These are phyloP conservation scores for Natator depressus DNA, from an alignment of 2,113 vertebrate species.

Conservation along the genomic window DNA sequence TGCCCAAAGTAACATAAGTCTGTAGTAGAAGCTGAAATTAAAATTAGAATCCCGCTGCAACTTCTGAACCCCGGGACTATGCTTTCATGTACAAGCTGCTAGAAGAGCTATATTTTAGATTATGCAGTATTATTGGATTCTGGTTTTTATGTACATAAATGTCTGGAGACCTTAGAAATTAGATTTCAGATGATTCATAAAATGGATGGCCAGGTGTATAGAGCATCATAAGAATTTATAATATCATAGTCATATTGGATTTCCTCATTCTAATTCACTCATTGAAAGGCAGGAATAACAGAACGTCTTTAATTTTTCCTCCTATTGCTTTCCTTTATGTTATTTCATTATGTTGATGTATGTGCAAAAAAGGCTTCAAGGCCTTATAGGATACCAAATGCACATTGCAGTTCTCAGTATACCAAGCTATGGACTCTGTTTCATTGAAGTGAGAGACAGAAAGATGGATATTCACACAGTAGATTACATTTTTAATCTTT, in stretches of 20 bases:
- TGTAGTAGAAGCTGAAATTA: background rate
- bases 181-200: background rate
- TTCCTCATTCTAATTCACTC: background rate
- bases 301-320: conserved; percentile 2
- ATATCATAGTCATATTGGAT: background rate
- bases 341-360: conserved; percentile 22
- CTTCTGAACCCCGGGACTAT: background rate
- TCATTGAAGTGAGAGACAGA: conserved; percentile 17
- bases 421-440: background rate
- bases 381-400: conserved; percentile 25
- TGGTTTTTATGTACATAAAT: conserved; percentile 26
- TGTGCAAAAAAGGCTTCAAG: background rate
- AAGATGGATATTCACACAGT: conserved; percentile 9
- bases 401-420: conserved; percentile 17
- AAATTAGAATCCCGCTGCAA: background rate
- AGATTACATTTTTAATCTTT: background rate
- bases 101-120: background rate
- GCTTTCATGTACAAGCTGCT: background rate
- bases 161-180: background rate
- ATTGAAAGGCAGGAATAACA: background rate
- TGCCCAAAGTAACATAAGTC: background rate
- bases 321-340: background rate
- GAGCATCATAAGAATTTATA: conserved; percentile 7
- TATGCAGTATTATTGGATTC: background rate
- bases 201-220: background rate